These are phyloP conservation scores for Colletes collaris DNA, from an alignment of 2,888 invertebrate species.

Conservation along the genomic window DNA sequence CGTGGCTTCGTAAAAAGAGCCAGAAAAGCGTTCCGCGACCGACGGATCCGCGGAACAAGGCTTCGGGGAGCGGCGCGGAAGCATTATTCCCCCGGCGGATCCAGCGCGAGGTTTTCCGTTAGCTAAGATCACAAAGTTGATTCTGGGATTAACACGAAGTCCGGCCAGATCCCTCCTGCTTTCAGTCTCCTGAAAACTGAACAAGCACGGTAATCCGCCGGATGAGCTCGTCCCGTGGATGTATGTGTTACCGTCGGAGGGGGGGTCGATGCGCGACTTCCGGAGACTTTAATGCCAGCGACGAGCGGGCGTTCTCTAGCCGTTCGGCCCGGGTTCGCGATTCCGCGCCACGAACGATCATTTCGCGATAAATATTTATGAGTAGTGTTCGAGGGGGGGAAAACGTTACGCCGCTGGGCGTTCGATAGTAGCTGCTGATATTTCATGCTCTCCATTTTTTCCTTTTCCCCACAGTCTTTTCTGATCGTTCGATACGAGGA, in stretches of 20 bases:
- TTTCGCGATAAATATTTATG: slow-evolving; percentile 29
- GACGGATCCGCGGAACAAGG: slow-evolving; percentile 7
- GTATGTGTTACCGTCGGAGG: slow-evolving; percentile 12
- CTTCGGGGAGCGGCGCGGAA: slow-evolving; percentile 17
- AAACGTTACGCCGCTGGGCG: neutral
- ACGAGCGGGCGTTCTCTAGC: neutral
- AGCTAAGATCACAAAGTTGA: slow-evolving; percentile 58
- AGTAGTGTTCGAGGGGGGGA: neutral
- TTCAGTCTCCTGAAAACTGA: slow-evolving; percentile 56
- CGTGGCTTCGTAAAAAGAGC: slow-evolving; percentile 12
- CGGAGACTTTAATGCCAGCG: slow-evolving; percentile 31
- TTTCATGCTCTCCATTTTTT: neutral
- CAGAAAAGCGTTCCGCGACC: slow-evolving; percentile 14
- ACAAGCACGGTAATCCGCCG: slow-evolving; percentile 58
- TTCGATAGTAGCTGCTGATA: slow-evolving; percentile 2
- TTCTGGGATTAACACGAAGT: slow-evolving; percentile 59
- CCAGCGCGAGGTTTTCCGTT: slow-evolving; percentile 38
- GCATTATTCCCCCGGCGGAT: slow-evolving; percentile 37
- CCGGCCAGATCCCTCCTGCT: slow-evolving; percentile 21
- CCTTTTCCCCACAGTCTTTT: neutral
- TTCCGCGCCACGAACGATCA: slow-evolving; percentile 5
- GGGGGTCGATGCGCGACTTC: slow-evolving; percentile 37
- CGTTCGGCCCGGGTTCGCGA: neutral
- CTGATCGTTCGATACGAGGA: neutral
- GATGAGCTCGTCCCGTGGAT: slow-evolving; percentile 41